Evolutionary conservation across 2,888 invertebrate species (phyloP).

Genomic region (Machimus atricapillus): DNA sequence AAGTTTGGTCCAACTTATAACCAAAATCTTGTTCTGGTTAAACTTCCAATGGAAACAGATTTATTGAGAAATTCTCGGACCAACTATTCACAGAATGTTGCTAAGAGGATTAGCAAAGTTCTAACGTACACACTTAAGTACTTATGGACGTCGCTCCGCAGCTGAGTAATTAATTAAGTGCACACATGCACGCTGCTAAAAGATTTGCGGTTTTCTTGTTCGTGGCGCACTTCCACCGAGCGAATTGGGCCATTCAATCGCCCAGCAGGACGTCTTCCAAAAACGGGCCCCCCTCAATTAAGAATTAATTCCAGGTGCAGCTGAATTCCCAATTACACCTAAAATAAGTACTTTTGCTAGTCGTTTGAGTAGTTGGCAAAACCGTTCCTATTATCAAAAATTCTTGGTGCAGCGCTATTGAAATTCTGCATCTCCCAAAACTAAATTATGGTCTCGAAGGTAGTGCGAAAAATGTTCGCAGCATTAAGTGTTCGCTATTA

Average conservation of each 20-base stretch:
- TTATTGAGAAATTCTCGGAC: conserved; percentile 45
- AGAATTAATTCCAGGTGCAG: conserved; percentile 10
- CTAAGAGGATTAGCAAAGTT: conserved; percentile 47
- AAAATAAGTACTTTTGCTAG: not conserved
- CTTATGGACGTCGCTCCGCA: conserved; percentile 35
- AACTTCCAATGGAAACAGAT: conserved; percentile 47
- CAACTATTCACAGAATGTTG: conserved; percentile 45
- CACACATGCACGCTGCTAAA: conserved; percentile 44
- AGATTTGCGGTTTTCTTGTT: conserved; percentile 44
- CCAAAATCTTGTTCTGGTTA: conserved; percentile 47
- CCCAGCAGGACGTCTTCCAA: not conserved
- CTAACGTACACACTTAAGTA: conserved; percentile 44
- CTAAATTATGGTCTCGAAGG: not conserved
- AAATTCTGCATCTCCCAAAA: not conserved
- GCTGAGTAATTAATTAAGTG: conserved; percentile 48
- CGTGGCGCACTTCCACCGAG: conserved; percentile 1
- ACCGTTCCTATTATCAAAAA: not conserved
- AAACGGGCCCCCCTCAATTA: not conserved
- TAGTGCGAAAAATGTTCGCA: not conserved
- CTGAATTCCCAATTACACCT: not conserved
- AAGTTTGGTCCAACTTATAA: conserved; percentile 46
- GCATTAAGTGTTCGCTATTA: no score
- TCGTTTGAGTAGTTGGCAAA: not conserved
- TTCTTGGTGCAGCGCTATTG: not conserved
- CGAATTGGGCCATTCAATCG: not conserved